Percentiles rank a stretch among this genome's conserved stretches.
Conservation (phyloP, 1,140 invertebrate genomes). For the Cydia strobilella region DNA sequence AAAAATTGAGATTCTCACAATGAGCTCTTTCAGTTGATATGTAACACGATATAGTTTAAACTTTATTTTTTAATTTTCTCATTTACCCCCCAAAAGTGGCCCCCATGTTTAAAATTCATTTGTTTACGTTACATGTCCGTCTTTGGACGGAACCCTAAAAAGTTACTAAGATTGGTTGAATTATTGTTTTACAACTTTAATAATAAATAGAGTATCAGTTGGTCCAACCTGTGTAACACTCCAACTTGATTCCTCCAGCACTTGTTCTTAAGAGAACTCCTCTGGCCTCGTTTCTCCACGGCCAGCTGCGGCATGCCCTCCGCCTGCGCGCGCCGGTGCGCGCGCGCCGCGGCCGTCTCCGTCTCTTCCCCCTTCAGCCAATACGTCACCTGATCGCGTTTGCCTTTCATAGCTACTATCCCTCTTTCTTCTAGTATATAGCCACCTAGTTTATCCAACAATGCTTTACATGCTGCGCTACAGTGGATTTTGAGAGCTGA, state of each 20-base stretch:
- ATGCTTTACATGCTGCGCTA: conserved; percentile 89
- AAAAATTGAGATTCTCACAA: too few species aligned
- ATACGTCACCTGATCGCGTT: conserved; percentile 91
- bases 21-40: too few species aligned
- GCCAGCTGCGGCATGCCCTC: conserved; percentile 65
- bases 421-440: conserved; percentile 90
- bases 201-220: not conserved
- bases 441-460: conserved; percentile 92
- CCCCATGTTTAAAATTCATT: too few species aligned
- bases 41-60: too few species aligned
- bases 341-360: conserved; percentile 77
- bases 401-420: conserved; percentile 91
- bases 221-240: conserved; percentile 62
- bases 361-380: conserved; percentile 91
- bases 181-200: too few species aligned
- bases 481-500: conserved; percentile 94
- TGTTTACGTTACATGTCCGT: too few species aligned
- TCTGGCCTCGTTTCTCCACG: conserved; percentile 65
- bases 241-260: conserved; percentile 69
- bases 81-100: too few species aligned
- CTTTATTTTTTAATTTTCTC: too few species aligned
- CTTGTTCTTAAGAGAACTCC: conserved; percentile 84
- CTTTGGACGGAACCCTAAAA: too few species aligned
- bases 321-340: conserved; percentile 77
- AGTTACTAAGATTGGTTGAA: too few species aligned